Conservation (phyloP, 2,113 vertebrate species). For the Sphyrna mokarran region DNA sequence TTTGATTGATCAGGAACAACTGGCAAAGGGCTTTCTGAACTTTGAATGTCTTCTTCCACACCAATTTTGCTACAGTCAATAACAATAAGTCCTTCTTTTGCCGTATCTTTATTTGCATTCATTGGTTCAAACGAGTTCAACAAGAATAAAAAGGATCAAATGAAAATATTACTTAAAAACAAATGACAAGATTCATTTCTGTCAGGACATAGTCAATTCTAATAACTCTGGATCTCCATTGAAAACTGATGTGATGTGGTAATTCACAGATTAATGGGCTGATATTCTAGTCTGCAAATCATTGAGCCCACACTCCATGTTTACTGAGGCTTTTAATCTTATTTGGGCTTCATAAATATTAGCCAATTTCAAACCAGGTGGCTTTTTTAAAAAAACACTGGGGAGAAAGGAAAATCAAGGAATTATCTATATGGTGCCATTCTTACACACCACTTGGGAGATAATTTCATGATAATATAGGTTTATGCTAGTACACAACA, state of each 20-base stretch:
- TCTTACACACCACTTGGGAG: background rate
- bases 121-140: background rate
- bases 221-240: background rate
- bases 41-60: background rate
- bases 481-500: background rate
- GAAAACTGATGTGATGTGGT: background rate
- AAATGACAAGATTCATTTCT: background rate
- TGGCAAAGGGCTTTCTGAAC: background rate
- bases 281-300: background rate
- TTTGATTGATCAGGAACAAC: background rate
- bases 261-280: background rate
- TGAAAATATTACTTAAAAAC: conserved; percentile 19
- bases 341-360: background rate
- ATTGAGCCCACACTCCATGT: background rate
- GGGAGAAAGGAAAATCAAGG: background rate
- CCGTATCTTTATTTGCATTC: background rate
- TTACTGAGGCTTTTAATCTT: background rate
- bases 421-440: background rate
- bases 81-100: background rate
- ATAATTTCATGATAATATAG: background rate
- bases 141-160: background rate
- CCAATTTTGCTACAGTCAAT: background rate
- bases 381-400: background rate
- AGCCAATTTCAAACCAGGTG: background rate
- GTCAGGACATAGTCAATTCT: background rate